Evolutionary conservation across 2,888 invertebrate genomes (phyloP).

Genomic region (Agonopterix heracliana): DNA sequence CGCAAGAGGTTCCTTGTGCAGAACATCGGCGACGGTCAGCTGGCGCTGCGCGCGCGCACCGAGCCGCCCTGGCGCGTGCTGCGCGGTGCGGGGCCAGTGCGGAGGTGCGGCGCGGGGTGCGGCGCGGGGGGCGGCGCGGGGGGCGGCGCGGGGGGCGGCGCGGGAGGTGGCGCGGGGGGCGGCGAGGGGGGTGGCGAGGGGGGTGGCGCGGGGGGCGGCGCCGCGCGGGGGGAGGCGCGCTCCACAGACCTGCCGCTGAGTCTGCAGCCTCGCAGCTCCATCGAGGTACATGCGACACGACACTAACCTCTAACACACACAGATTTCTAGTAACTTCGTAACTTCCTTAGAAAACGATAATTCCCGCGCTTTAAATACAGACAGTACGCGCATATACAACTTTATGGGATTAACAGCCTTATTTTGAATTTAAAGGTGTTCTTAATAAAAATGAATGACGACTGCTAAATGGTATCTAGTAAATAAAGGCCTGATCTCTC

Average conservation of each 20-base stretch:
- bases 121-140: neutral
- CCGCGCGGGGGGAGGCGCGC: slow-evolving; percentile 8
- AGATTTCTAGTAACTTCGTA: too few species aligned
- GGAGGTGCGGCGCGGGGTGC: slow-evolving; percentile 11
- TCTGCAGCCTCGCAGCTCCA: slow-evolving; percentile 31
- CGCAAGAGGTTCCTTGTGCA: slow-evolving; percentile 38
- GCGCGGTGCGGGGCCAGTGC: slow-evolving; percentile 1
- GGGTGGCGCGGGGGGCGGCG: slow-evolving; percentile 3
- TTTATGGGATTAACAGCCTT: too few species aligned
- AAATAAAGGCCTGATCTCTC: too few species aligned
- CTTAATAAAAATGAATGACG: too few species aligned
- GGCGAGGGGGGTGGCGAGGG: slow-evolving; percentile 9
- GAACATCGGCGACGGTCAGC: slow-evolving; percentile 38
- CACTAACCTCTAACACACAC: too few species aligned
- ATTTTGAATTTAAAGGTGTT: too few species aligned
- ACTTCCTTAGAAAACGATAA: too few species aligned
- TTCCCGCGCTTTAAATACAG: too few species aligned
- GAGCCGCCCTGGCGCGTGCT: slow-evolving; percentile 36
- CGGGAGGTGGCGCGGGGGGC: slow-evolving; percentile 3
- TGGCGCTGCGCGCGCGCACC: slow-evolving; percentile 20
- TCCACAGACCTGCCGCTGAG: slow-evolving; percentile 12
- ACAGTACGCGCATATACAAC: too few species aligned
- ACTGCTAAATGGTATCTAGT: too few species aligned
- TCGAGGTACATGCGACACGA: slow-evolving; percentile 32
- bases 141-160: slow-evolving; percentile 19